These are phyloP conservation scores for Crax fasciolata DNA, from an alignment of 2,797 vertebrate species.

Conservation along the genomic window DNA sequence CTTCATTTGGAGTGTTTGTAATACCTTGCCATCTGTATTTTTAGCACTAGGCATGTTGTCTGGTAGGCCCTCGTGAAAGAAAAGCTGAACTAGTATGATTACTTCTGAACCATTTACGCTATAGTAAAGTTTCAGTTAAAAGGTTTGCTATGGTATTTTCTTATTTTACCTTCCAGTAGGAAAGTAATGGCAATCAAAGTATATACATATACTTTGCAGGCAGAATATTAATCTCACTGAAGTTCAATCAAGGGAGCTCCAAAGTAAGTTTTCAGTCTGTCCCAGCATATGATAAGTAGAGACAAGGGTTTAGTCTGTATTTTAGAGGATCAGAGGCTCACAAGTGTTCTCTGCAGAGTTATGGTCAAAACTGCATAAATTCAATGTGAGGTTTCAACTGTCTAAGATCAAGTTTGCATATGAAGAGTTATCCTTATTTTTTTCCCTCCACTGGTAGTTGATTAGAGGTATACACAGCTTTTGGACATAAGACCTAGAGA, in stretches of 20 bases:
- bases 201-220: neutral
- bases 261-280: neutral
- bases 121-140: neutral
- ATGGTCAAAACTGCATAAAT: neutral
- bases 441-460: neutral
- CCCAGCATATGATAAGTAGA: neutral
- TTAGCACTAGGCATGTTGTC: neutral
- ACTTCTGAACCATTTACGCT: neutral
- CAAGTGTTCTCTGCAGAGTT: neutral
- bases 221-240: neutral
- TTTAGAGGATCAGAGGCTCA: neutral
- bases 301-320: neutral
- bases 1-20: neutral
- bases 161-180: neutral
- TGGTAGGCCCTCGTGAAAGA: neutral
- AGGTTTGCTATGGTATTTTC: neutral
- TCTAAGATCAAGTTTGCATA: neutral
- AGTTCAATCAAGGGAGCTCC: neutral
- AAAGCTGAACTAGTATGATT: neutral
- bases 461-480: neutral
- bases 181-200: neutral
- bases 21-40: neutral
- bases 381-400: neutral
- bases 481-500: neutral
- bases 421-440: neutral